Evolutionary conservation across 2,888 invertebrate species (phyloP).

Genomic region (Agrochola lychnidis): DNA sequence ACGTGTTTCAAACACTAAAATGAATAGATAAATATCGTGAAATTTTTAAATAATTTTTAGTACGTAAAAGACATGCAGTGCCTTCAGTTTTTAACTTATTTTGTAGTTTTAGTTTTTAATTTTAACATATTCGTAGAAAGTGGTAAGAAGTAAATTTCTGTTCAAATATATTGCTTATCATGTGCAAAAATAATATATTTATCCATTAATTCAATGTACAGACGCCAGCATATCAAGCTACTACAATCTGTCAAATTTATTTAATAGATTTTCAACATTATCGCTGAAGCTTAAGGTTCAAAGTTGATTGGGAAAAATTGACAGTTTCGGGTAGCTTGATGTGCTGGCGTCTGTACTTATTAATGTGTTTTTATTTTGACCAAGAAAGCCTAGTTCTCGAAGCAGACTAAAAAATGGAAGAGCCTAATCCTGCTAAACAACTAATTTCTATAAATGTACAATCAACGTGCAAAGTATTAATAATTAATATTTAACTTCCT

Average conservation of each 20-base stretch:
- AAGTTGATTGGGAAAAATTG: too few species aligned
- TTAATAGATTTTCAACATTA: too few species aligned
- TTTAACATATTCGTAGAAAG: slow-evolving; percentile 64
- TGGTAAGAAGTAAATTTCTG: slow-evolving; percentile 69
- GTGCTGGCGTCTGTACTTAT: too few species aligned
- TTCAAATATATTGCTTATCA: background rate
- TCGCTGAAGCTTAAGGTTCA: too few species aligned
- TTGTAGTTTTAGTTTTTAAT: slow-evolving; percentile 57
- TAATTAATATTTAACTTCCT: background rate
- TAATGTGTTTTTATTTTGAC: background rate
- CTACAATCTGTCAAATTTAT: too few species aligned
- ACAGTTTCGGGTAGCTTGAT: too few species aligned
- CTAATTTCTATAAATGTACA: background rate
- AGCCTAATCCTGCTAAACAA: background rate
- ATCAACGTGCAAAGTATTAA: too few species aligned
- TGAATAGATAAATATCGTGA: slow-evolving; percentile 44
- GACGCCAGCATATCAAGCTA: too few species aligned
- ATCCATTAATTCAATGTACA: background rate
- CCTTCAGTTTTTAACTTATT: slow-evolving; percentile 63
- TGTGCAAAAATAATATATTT: background rate
- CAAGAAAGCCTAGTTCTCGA: background rate
- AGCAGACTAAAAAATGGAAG: background rate
- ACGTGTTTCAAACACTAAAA: slow-evolving; percentile 35
- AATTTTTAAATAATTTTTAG: background rate
- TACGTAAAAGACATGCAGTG: slow-evolving; percentile 49